A percentile compares a stretch with the other conserved stretches of the same genome.
Evolutionary conservation across 2,797 vertebrate species (phyloP).

Genomic region (Garrulus glandarius): DNA sequence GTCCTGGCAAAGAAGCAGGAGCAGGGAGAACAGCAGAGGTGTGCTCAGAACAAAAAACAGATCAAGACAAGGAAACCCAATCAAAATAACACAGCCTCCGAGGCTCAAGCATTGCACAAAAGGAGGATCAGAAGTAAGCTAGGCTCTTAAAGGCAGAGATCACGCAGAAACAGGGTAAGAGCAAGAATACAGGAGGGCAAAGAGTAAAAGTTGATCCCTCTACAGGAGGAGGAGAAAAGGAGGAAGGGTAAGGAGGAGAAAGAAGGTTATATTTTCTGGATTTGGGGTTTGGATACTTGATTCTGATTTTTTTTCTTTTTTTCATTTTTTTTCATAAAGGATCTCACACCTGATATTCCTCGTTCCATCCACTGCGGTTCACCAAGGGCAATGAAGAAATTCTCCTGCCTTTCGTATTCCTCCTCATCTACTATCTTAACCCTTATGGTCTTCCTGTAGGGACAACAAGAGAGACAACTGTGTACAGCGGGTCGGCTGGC

Average conservation of each 20-base stretch:
- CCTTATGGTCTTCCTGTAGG: slow-evolving; percentile 94
- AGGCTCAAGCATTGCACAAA: slow-evolving; percentile 64
- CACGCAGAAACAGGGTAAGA: slow-evolving; percentile 76
- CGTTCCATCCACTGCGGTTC: slow-evolving; percentile 91
- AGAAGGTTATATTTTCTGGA: slow-evolving; percentile 47
- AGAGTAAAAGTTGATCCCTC: slow-evolving; percentile 41
- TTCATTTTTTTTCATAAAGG: slow-evolving; percentile 69
- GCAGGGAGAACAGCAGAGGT: slow-evolving; percentile 28
- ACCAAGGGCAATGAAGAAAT: slow-evolving; percentile 98
- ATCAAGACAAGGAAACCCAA: slow-evolving; percentile 36
- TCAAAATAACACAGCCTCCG: not conserved
- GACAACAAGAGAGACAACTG: slow-evolving; percentile 80
- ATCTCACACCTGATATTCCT: slow-evolving; percentile 89
- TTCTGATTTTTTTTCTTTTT: slow-evolving; percentile 19
- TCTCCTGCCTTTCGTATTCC: slow-evolving; percentile 99
- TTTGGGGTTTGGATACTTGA: slow-evolving; percentile 47
- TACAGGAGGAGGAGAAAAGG: slow-evolving; percentile 63
- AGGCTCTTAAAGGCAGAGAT: slow-evolving; percentile 73
- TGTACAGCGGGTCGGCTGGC: slow-evolving; percentile 66
- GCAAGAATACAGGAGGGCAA: slow-evolving; percentile 73
- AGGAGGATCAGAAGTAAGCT: slow-evolving; percentile 68
- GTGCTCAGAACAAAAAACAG: slow-evolving; percentile 19
- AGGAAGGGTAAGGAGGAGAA: slow-evolving; percentile 31
- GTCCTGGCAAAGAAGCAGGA: slow-evolving; percentile 8
- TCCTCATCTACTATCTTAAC: slow-evolving; percentile 99